Conservation (phyloP, 2,797 vertebrate species). For the Melanotaenia maccullochi region DNA sequence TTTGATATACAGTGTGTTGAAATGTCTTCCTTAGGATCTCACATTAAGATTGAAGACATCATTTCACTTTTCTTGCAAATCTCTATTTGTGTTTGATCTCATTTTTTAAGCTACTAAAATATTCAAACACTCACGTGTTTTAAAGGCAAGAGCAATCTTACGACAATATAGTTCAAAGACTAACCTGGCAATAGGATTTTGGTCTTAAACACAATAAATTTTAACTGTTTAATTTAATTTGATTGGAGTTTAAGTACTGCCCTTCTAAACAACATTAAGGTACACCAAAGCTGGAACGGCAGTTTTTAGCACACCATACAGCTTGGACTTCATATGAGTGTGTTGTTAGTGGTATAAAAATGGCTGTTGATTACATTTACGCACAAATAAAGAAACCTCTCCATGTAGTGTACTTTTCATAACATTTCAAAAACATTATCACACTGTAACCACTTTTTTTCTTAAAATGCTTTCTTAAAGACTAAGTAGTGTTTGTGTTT, state of each 20-base stretch:
- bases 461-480: background rate
- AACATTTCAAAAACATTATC: too few species aligned
- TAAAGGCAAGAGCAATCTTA: background rate
- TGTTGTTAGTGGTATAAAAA: background rate
- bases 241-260: background rate
- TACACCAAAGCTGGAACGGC: background rate
- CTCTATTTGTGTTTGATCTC: background rate
- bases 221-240: background rate
- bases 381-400: too few species aligned
- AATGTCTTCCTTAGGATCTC: background rate
- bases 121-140: background rate
- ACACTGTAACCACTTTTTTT: too few species aligned
- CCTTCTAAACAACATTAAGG: background rate
- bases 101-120: background rate
- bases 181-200: background rate
- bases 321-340: background rate
- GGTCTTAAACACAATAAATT: background rate
- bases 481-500: too few species aligned
- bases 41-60: background rate
- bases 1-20: background rate
- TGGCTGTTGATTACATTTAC: background rate
- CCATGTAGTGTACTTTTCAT: too few species aligned
- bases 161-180: background rate
- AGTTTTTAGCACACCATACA: background rate
- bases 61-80: constrained; percentile 4